Conservation (phyloP, 2,888 invertebrate species). For the Melipona beecheii region DNA sequence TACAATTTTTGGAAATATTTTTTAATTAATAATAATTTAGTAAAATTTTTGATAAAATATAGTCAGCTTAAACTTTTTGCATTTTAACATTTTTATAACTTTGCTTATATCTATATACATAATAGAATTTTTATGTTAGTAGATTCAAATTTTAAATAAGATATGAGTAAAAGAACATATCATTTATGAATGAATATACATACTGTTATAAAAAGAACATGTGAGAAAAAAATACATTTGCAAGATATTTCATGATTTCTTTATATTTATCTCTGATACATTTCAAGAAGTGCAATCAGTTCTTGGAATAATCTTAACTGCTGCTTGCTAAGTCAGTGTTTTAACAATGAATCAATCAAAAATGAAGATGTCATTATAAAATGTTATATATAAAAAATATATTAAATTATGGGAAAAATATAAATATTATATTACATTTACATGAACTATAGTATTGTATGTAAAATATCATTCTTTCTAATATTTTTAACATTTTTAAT, state of each 20-base stretch:
- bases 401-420: background rate
- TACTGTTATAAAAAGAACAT: too few species aligned
- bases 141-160: too few species aligned
- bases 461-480: background rate
- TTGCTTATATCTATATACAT: too few species aligned
- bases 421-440: background rate
- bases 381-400: background rate
- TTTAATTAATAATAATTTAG: background rate
- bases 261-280: slow-evolving; percentile 7
- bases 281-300: slow-evolving; percentile 26
- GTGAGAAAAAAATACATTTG: too few species aligned
- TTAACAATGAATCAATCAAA: slow-evolving; percentile 50
- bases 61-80: background rate
- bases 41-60: slow-evolving; percentile 12
- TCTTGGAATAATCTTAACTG: slow-evolving; percentile 32
- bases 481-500: background rate
- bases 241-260: background rate
- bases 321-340: slow-evolving; percentile 13
- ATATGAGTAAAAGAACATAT: too few species aligned
- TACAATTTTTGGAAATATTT: slow-evolving; percentile 15
- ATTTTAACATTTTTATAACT: background rate
- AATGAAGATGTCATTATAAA: slow-evolving; percentile 12
- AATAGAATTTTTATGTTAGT: too few species aligned
- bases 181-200: too few species aligned
- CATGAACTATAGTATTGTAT: background rate